These are phyloP conservation scores for Gymnoscelis rufifasciata DNA, from an alignment of 2,888 invertebrate species.

Conservation along the genomic window DNA sequence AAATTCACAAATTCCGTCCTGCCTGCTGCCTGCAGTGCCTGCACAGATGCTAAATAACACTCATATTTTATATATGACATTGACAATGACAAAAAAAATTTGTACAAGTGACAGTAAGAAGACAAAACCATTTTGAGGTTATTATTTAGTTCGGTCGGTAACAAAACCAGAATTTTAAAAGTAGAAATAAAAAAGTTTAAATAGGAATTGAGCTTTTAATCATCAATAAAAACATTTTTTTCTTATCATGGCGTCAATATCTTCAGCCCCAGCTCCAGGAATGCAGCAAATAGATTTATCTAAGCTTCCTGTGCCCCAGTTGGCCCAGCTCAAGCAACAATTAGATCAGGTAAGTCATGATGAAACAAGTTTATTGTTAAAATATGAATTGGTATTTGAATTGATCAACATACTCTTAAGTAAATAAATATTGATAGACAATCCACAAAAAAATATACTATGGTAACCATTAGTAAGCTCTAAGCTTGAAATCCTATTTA, in stretches of 20 bases:
- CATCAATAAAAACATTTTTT: conserved; percentile 11
- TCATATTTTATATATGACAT: no score
- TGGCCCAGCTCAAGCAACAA: conserved; percentile 91
- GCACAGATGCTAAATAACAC: no score
- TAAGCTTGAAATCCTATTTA: no score
- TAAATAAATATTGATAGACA: no score
- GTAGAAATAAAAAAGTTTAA: neutral
- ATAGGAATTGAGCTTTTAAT: neutral
- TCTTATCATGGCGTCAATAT: conserved; percentile 80
- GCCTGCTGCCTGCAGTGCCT: neutral
- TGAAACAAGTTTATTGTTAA: no score
- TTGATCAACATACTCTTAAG: no score
- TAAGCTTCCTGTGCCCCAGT: conserved; percentile 87
- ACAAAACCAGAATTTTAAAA: no score
- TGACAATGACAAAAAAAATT: no score
- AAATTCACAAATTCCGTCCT: neutral
- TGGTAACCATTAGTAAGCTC: no score
- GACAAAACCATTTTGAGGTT: neutral
- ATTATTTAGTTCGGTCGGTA: neutral
- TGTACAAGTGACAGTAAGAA: neutral
- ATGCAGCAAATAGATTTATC: conserved; percentile 89
- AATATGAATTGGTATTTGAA: no score
- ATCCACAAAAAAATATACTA: no score
- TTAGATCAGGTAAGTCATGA: conserved; percentile 84
- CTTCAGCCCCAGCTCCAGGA: conserved; percentile 80